These are phyloP conservation scores for Pseudobourletiella spinata DNA, from an alignment of 1,140 invertebrate genomes.

Conservation along the genomic window DNA sequence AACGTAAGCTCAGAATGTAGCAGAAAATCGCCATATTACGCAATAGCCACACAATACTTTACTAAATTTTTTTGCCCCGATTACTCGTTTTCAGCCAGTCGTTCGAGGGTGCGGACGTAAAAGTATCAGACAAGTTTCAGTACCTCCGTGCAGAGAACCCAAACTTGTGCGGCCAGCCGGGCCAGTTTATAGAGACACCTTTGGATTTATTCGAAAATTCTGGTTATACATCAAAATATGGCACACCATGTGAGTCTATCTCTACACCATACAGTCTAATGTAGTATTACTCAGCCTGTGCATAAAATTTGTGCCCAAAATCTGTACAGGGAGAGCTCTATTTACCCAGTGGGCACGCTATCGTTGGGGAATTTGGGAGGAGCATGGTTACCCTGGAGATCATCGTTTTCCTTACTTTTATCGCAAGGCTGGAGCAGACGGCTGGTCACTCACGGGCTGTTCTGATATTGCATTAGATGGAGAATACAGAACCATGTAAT, in stretches of 20 bases:
- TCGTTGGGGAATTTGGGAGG: conserved; percentile 29
- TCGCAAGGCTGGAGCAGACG: conserved; percentile 23
- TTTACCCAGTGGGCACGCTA: conserved; percentile 22
- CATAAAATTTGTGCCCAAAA: no score
- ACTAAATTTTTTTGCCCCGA: no score
- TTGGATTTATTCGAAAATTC: conserved; percentile 16
- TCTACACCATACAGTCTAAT: neutral
- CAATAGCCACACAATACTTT: no score
- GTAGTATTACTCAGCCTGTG: no score
- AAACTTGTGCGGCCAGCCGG: conserved; percentile 17
- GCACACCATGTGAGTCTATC: conserved; percentile 15
- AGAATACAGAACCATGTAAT: conserved; percentile 16
- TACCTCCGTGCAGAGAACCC: conserved; percentile 22
- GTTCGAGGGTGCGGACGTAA: conserved; percentile 15
- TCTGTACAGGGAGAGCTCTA: conserved; percentile 18
- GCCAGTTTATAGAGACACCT: conserved; percentile 22
- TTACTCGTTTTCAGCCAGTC: no score
- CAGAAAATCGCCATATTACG: no score
- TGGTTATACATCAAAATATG: conserved; percentile 2
- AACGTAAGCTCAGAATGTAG: neutral
- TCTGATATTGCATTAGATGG: conserved; percentile 5
- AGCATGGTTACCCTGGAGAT: conserved; percentile 23
- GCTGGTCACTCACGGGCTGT: conserved; percentile 17
- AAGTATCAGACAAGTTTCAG: conserved; percentile 2
- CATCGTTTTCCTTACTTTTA: conserved; percentile 27